phyloP scores from a whole-genome alignment of 2,888 invertebrate genomes.

The Leptinotarsa juncta region DNA sequence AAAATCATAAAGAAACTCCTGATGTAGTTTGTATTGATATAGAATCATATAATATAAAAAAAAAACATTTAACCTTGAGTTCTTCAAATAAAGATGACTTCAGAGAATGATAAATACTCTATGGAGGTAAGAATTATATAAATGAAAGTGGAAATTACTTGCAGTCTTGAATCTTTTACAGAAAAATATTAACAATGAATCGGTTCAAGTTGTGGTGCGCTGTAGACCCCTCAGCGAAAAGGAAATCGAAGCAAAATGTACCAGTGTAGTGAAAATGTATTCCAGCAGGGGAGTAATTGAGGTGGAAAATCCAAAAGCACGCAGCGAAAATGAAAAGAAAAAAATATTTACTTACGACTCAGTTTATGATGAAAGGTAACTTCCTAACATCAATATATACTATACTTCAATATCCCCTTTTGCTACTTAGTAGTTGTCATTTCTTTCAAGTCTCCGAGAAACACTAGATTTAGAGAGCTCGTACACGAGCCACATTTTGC shows the following conservation, averaged over 20 bases:
- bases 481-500: no score
- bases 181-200: slow-evolving; percentile 72
- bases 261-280: slow-evolving; percentile 85
- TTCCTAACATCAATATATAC: background rate
- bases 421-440: no score
- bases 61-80: slow-evolving; percentile 46
- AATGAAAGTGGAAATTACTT: slow-evolving; percentile 8
- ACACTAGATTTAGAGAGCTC: no score
- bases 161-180: slow-evolving; percentile 32
- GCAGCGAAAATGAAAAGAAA: slow-evolving; percentile 76
- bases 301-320: slow-evolving; percentile 85
- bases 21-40: slow-evolving; percentile 38
- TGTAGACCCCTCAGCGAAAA: slow-evolving; percentile 94
- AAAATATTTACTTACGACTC: slow-evolving; percentile 98
- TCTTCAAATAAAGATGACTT: slow-evolving; percentile 50
- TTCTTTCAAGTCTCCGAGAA: no score
- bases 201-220: slow-evolving; percentile 96
- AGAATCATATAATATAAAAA: slow-evolving; percentile 24
- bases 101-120: slow-evolving; percentile 41
- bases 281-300: slow-evolving; percentile 91
- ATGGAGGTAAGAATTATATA: slow-evolving; percentile 39
- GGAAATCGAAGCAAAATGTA: slow-evolving; percentile 81
- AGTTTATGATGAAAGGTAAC: slow-evolving; percentile 88
- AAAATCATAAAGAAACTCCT: slow-evolving; percentile 41
- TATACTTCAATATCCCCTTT: no score